phyloP scores from a whole-genome alignment of 2,888 invertebrate species.

The Gastracanthus pulcherrimus region DNA sequence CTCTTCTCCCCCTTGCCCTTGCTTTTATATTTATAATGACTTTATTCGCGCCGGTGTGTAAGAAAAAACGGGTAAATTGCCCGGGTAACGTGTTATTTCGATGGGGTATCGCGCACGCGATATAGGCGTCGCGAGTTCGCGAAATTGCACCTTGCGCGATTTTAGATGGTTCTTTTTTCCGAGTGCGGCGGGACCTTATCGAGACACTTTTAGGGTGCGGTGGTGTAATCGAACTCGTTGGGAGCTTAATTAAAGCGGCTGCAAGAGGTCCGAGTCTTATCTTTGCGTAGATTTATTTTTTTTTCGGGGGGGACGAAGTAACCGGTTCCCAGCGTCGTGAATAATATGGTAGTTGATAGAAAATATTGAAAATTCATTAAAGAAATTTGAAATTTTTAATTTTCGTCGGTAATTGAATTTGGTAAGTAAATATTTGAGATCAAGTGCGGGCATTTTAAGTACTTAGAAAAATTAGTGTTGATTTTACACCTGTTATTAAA shows the following conservation, averaged over 20 bases:
- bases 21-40: conserved; percentile 30
- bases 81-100: conserved; percentile 16
- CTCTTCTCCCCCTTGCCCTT: not conserved
- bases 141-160: conserved; percentile 15
- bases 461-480: not conserved
- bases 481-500: conserved; percentile 49
- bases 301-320: not conserved
- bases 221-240: not conserved
- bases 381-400: not conserved
- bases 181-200: conserved; percentile 11
- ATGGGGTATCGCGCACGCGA: not conserved
- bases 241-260: conserved; percentile 26
- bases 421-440: not conserved
- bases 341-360: conserved; percentile 1
- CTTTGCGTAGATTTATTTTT: not conserved
- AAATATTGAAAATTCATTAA: conserved; percentile 13
- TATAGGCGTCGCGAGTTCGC: not conserved
- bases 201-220: conserved; percentile 6
- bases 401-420: not conserved
- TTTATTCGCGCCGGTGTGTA: not conserved
- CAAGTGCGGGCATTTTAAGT: not conserved
- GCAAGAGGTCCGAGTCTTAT: not conserved
- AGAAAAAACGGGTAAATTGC: not conserved
- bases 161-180: conserved; percentile 18
- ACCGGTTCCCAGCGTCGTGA: not conserved